Evolutionary conservation across 2,888 invertebrate species (phyloP).

Genomic region (Lycophotia porphyrea): DNA sequence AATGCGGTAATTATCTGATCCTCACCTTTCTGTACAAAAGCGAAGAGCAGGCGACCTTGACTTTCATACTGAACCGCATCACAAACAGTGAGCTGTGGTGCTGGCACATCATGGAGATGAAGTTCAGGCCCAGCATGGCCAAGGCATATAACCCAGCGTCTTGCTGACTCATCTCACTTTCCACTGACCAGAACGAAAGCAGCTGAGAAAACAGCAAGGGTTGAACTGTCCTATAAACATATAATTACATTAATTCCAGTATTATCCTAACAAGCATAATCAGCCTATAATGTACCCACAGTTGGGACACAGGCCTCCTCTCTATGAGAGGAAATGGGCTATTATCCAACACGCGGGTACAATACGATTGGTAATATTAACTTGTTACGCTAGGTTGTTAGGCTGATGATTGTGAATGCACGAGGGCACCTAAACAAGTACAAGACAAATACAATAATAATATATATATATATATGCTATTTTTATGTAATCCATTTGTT

Average conservation of each 20-base stretch:
- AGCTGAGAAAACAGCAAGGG: conserved; percentile 89
- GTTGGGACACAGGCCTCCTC: neutral
- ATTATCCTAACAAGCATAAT: neutral
- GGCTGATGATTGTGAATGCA: neutral
- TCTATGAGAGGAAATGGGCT: neutral
- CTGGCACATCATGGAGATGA: conserved; percentile 90
- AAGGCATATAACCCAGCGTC: conserved; percentile 91
- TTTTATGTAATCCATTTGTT: conserved; percentile 2
- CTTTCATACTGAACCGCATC: conserved; percentile 92
- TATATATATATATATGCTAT: neutral
- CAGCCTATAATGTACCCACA: neutral
- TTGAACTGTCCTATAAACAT: conserved; percentile 84
- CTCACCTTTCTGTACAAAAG: conserved; percentile 94
- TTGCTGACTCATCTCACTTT: conserved; percentile 73
- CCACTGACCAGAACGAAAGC: conserved; percentile 88
- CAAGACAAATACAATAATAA: neutral
- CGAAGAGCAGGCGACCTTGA: conserved; percentile 93
- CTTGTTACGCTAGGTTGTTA: neutral
- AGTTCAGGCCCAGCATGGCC: conserved; percentile 85
- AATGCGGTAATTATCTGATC: neutral
- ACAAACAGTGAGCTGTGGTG: conserved; percentile 93
- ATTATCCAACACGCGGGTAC: neutral
- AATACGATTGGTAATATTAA: neutral
- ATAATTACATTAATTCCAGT: neutral
- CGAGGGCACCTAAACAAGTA: conserved; percentile 1